Percentiles rank a stretch among this genome's conserved stretches.
phyloP scores from a whole-genome alignment of 2,888 invertebrate genomes.

The Phytoseiulus persimilis region DNA sequence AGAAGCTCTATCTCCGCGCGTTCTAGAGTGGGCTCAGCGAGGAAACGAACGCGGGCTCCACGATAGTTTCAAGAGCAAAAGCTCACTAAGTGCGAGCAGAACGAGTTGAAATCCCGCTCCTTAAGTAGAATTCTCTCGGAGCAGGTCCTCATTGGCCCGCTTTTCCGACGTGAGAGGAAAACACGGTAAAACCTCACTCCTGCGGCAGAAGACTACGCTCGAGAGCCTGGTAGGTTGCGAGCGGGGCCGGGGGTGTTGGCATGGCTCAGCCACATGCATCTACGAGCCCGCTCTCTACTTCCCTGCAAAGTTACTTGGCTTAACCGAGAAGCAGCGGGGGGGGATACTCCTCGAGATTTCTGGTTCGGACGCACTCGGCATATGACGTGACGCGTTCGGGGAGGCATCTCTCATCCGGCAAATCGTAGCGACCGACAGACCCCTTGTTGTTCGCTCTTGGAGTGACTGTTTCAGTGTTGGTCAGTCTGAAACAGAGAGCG shows the following conservation, averaged over 20 bases:
- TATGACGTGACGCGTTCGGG: background rate
- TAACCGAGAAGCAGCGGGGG: background rate
- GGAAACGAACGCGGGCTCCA: background rate
- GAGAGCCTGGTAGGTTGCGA: no score
- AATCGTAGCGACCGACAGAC: background rate
- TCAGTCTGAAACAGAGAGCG: background rate
- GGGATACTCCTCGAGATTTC: background rate
- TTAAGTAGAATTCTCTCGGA: background rate
- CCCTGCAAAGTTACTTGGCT: background rate
- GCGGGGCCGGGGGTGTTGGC: no score
- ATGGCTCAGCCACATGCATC: no score
- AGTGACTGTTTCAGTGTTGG: background rate
- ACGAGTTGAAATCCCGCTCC: background rate
- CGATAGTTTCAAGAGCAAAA: background rate
- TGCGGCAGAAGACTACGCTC: no score
- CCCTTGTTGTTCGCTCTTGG: background rate
- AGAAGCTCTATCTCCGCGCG: background rate
- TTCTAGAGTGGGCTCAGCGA: background rate
- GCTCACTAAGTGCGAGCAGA: background rate
- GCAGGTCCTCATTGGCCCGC: background rate
- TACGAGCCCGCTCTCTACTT: background rate
- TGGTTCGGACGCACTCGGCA: background rate
- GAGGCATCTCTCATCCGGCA: background rate
- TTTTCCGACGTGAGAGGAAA: background rate
- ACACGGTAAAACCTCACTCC: background rate